phyloP scores from a whole-genome alignment of 2,113 vertebrate genomes.

The Ictalurus punctatus region DNA sequence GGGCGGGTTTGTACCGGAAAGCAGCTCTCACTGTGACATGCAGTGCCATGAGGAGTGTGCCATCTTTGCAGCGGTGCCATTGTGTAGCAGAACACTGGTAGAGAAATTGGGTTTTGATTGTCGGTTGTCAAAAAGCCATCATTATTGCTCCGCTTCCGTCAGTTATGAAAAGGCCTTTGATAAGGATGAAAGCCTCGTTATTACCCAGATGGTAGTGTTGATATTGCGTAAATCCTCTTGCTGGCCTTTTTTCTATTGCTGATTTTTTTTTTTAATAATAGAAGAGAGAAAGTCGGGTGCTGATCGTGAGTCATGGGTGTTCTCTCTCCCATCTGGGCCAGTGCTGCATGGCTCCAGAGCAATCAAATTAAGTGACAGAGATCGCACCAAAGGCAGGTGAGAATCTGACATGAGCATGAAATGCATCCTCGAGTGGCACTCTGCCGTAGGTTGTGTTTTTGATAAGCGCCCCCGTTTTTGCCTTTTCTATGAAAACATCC shows the following conservation, averaged over 20 bases:
- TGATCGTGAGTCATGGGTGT: slow-evolving; percentile 11
- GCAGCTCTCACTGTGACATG: slow-evolving; percentile 11
- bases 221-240: slow-evolving; percentile 55
- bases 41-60: slow-evolving; percentile 31
- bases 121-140: slow-evolving; percentile 60
- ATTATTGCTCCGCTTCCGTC: slow-evolving; percentile 56
- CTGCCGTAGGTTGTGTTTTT: slow-evolving; percentile 37
- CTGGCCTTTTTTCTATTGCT: slow-evolving; percentile 18
- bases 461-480: not conserved
- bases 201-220: slow-evolving; percentile 62
- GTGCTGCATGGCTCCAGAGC: slow-evolving; percentile 27
- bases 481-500: slow-evolving; percentile 32
- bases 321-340: slow-evolving; percentile 33
- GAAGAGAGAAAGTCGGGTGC: slow-evolving; percentile 25
- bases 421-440: slow-evolving; percentile 21
- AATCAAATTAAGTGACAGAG: slow-evolving; percentile 39
- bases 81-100: slow-evolving; percentile 52
- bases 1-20: slow-evolving; percentile 10
- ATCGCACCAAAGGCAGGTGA: slow-evolving; percentile 32
- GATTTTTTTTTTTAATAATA: slow-evolving; percentile 47
- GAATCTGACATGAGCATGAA: slow-evolving; percentile 37
- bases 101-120: slow-evolving; percentile 64
- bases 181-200: slow-evolving; percentile 61
- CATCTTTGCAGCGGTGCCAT: slow-evolving; percentile 51
- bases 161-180: slow-evolving; percentile 60